Base-by-base conservation (phyloP, 2,797 vertebrate species). In the Sebastes steindachneri region DNA sequence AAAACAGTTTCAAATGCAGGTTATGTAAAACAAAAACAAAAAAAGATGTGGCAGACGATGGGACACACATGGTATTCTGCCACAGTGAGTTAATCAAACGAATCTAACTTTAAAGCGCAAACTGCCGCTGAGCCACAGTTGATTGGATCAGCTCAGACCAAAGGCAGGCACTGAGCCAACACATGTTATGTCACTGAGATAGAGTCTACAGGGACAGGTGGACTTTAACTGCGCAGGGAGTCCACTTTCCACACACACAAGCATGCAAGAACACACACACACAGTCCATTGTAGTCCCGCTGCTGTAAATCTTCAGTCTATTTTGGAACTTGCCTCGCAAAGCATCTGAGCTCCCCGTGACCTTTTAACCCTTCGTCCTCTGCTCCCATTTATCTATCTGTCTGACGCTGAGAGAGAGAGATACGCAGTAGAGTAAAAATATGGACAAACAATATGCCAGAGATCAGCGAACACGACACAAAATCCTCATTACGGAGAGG, bases 291-390 rank as follows among this genome's bases (percentile, higher is more conserved):
- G 93, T 93, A 82, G 91, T 95, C 75, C 87, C 58, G 2, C 75
- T 28, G 74, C 74, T 77, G 60, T 68, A 69, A 65, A 66, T 82
- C 29, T 62, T 29, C 3, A 8, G 54, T 86, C 93, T 95, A 94
- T 95, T 96, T 95, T 91, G 8, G 79, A 93, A 82, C 80, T 68
- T 93, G 94, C 88, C 92, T 87, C 35, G 82, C 75, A 14, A 88
- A 93, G 92, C 73, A 94, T 95, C 68, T 65, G 51, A 77, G 84
- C 79, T 64, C 19, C 19, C 68, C 8, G 26, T 86, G 89, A 90
- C 90, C 92, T 90, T 84, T 85, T 87, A 83, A 93, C 90, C 91
- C 87, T 68, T 77, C 51, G 79, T 90, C 81, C 84, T 76, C 53
- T 55, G 15, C 76, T 82, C 57, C 25, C 19, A 76, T 86, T 41